A percentile compares a stretch with the other conserved stretches of the same genome.
These are phyloP conservation scores for Australoheros facetus DNA, from an alignment of 2,797 vertebrate genomes.

Conservation along the genomic window DNA sequence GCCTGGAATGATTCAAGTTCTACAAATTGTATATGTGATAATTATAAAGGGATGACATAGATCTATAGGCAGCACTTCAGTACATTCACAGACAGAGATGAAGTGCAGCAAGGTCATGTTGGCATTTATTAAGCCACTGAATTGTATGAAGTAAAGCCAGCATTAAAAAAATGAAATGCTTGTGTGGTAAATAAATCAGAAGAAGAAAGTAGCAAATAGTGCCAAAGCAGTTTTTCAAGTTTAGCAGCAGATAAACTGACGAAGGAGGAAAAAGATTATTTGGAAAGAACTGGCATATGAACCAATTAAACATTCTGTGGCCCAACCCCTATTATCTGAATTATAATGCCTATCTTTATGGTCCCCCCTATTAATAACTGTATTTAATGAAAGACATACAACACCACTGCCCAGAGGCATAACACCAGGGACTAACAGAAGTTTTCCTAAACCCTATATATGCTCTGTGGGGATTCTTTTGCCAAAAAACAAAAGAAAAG, in stretches of 20 bases:
- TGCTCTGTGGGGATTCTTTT: neutral
- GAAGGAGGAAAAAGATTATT: slow-evolving; percentile 11
- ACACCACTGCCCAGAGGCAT: neutral
- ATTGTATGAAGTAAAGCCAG: slow-evolving; percentile 22
- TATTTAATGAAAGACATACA: slow-evolving; percentile 9
- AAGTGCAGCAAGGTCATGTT: slow-evolving; percentile 4
- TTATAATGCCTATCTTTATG: neutral
- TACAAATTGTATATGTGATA: slow-evolving; percentile 22
- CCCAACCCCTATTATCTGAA: neutral
- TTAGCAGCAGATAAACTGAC: slow-evolving; percentile 29
- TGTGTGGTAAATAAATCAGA: slow-evolving; percentile 52
- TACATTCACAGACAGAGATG: slow-evolving; percentile 8
- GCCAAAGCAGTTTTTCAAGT: slow-evolving; percentile 40
- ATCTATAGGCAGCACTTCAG: slow-evolving; percentile 6
- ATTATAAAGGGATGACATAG: slow-evolving; percentile 20
- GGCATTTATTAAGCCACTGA: slow-evolving; percentile 25
- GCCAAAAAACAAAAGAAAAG: neutral
- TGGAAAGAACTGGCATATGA: slow-evolving; percentile 7
- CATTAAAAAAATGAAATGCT: slow-evolving; percentile 21
- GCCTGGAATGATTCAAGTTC: neutral
- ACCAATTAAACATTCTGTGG: slow-evolving; percentile 25
- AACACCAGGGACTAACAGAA: neutral
- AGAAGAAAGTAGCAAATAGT: slow-evolving; percentile 32
- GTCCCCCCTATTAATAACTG: neutral
- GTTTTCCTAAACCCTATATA: neutral